Base-by-base conservation (phyloP, 1,140 invertebrate species). In the Muscidifurax raptorellus region DNA sequence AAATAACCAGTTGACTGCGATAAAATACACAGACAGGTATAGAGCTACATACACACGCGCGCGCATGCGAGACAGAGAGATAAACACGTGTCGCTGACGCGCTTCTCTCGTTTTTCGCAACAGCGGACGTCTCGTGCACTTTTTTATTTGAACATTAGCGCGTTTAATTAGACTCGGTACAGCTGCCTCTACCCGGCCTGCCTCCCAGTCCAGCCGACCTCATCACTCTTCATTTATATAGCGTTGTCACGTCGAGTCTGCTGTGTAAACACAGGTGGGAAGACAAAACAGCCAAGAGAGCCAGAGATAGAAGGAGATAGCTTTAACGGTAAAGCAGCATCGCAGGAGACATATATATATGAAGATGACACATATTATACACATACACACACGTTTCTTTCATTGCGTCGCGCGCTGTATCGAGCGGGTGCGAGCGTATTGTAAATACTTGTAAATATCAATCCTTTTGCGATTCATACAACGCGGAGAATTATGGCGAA, bases 91-190 rank as follows among this genome's bases (percentile, higher is more conserved):
- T 78, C 75, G 52, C 52, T 30, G 44, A 67, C 12, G 74, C 69
- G 52, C 25, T 40, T 80, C 32, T 44, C 44, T 28, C 66, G 64
- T 52, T 64, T 32, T 44, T 32, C 22, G 52, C 52, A 59, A n/a
- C 22, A 7, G 27, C 30, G 13, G 10, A 64, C 27, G 12, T 30
- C 4, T 28, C 28, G 76, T 15, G 4, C 76, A 13, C 25, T 36
- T 80, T 80, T 80, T 84, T 47, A 74, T 80, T 84, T 36, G 12
- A 75, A 72, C 69, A 80, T 80, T 84, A 84, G 40, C 32, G 67
- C 71, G 69, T 84, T 83, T 84, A 74, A 80, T 84, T 84, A 74
- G 69, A 84, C 74, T 79, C 59, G 66, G 66, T 83, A 79, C 66
- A 71, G 22, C 71, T 52, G 32, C 30, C 52, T 59, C 22, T 59